Conservation (phyloP, 2,113 vertebrate species). For the Scytalopus superciliaris region DNA sequence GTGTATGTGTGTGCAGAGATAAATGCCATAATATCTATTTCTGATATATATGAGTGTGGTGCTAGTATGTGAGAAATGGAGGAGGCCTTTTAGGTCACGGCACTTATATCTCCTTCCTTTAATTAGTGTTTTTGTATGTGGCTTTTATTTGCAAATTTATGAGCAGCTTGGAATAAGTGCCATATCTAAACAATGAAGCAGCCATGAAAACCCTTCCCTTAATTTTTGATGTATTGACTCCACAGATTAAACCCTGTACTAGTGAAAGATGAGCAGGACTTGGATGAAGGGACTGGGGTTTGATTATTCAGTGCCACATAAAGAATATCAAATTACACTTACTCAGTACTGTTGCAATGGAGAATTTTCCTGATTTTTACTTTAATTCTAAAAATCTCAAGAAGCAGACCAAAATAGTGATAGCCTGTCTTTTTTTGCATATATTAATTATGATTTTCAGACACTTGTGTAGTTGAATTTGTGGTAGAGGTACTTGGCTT, state of each 20-base stretch:
- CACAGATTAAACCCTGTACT: not conserved
- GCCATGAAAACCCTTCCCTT: not conserved
- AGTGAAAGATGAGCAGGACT: not conserved
- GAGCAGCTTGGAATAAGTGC: not conserved
- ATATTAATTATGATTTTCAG: not conserved
- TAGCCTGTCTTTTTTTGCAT: not conserved
- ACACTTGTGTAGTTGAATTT: not conserved
- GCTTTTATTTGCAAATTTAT: not conserved
- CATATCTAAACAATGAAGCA: not conserved
- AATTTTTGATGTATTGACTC: not conserved
- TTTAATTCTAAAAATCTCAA: not conserved
- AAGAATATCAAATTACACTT: not conserved
- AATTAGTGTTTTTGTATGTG: not conserved
- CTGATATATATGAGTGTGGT: not conserved
- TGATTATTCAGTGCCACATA: not conserved
- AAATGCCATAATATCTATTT: not conserved
- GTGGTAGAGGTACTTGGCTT: not conserved
- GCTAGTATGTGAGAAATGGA: not conserved
- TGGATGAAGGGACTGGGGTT: not conserved
- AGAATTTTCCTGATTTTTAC: not conserved
- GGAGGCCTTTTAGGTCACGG: not conserved
- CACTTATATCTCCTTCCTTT: not conserved
- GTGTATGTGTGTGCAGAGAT: not conserved
- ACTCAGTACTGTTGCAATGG: not conserved
- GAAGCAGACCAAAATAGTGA: not conserved